Base-by-base conservation (phyloP, 2,888 invertebrate species). In the Druceiella hillmani region DNA sequence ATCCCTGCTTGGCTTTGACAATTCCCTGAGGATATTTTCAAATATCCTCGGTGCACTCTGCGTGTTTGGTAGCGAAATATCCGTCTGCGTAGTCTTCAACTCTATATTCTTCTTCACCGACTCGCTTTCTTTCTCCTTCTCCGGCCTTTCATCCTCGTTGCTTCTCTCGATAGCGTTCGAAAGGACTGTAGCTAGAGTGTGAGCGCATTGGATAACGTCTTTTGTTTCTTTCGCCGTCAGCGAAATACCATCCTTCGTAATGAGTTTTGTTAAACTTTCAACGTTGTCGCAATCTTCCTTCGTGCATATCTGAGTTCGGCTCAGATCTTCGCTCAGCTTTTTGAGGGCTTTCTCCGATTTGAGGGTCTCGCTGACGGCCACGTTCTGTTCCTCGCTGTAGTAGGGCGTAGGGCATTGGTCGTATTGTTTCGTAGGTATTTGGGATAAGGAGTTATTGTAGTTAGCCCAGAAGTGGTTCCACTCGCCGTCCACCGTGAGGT, bases 11-110 rank as follows among this genome's bases (percentile, higher is more conserved):
- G n/a, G n/a, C 33, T 58, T 61, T 0, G 69, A 70, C 9, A 70
- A 42, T 37, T 70, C 69, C 7, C 65, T 46, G 1, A 70, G 52
- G 47, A 70, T 69, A 17, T 61, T 68, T 47, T 70, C 70, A 44
- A 70, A 70, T 1, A 70, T 70, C 45, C 53, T 61, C n/a, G 70
- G 70, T 50, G 70, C 70, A 45, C 66, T 68, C 50, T 62, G 64
- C 0, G 70, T 70, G 36, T 70, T 70, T 1, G 70, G 70, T 20
- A 69, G 43, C 3, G 70, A 70, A 30, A 70, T 70, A 44, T 70
- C 70, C 2, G 70, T 70, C 44, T 70, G 70, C 0, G 69, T 69
- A 0, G 62, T 64, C 1, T 58, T 65, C 0, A 61, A 62, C 42
- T 66, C 66, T 50, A 70, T 48, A 0, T 57, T 55, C 45, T 60